Conservation (phyloP, 2,797 vertebrate species). For the Mus spretus region DNA sequence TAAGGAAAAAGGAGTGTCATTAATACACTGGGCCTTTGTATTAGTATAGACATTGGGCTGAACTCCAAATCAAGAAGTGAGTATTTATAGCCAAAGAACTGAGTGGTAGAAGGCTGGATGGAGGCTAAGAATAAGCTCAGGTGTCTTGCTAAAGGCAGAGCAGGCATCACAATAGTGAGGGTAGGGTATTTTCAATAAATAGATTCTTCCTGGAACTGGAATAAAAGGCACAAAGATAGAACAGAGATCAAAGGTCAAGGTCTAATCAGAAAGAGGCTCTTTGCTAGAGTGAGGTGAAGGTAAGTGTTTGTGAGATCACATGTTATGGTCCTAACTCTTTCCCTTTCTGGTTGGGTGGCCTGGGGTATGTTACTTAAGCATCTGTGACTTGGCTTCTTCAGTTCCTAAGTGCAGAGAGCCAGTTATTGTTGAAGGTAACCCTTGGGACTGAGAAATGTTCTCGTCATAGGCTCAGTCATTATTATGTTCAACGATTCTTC, state of each 20-base stretch:
- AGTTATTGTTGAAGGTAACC: background rate
- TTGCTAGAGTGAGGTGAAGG: background rate
- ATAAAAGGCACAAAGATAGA: background rate
- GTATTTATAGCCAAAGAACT: background rate
- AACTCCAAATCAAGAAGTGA: background rate
- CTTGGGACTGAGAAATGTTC: background rate
- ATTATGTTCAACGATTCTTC: no score
- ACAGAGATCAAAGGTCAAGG: background rate
- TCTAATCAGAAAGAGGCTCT: background rate
- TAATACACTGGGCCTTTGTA: background rate
- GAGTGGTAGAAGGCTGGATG: background rate
- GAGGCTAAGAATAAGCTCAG: background rate
- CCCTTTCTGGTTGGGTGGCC: background rate
- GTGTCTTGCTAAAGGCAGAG: background rate
- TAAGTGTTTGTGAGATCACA: background rate
- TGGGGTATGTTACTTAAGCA: no score
- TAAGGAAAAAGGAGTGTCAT: background rate
- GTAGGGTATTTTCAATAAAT: background rate
- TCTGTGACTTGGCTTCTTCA: background rate
- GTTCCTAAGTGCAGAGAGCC: background rate
- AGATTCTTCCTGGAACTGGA: background rate
- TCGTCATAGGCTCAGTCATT: background rate
- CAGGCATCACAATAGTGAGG: background rate
- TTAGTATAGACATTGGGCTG: background rate
- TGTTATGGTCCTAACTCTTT: background rate